These are phyloP conservation scores for Mythimna pallens DNA, from an alignment of 2,888 invertebrate genomes.

Conservation along the genomic window DNA sequence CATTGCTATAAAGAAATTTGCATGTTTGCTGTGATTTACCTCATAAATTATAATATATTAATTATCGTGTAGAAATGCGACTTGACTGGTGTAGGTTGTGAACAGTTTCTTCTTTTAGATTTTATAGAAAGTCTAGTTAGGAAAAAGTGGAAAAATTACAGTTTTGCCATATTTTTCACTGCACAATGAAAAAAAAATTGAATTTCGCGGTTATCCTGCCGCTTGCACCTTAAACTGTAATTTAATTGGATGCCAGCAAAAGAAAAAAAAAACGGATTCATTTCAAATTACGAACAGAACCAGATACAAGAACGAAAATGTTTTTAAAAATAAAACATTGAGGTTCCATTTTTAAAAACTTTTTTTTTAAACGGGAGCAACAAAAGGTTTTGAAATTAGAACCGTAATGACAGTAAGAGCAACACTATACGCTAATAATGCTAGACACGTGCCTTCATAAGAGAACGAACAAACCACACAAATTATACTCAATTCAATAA, in stretches of 20 bases:
- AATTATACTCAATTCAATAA: constrained; percentile 46
- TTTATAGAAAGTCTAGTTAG: neutral
- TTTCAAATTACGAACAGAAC: too few relatives aligned
- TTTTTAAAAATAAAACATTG: too few relatives aligned
- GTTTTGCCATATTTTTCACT: too few relatives aligned
- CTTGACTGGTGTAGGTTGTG: neutral
- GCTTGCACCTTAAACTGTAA: too few relatives aligned
- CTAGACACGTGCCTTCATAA: neutral
- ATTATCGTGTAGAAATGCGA: constrained; percentile 19
- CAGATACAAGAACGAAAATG: too few relatives aligned
- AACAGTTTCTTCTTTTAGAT: neutral
- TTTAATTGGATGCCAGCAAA: neutral
- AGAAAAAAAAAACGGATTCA: too few relatives aligned
- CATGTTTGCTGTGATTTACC: constrained; percentile 10
- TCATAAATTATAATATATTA: neutral
- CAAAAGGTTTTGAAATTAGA: neutral
- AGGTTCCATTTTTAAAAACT: too few relatives aligned
- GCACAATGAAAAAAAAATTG: too few relatives aligned
- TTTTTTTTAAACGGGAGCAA: neutral
- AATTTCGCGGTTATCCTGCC: too few relatives aligned
- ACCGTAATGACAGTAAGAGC: neutral
- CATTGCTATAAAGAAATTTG: neutral
- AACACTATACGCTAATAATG: neutral
- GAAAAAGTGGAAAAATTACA: neutral
- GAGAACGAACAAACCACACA: constrained; percentile 16